Evolutionary conservation across 2,888 invertebrate genomes (phyloP), one percentile per base, ranked within the genome.

Genomic region (Quadriops clusia): DNA sequence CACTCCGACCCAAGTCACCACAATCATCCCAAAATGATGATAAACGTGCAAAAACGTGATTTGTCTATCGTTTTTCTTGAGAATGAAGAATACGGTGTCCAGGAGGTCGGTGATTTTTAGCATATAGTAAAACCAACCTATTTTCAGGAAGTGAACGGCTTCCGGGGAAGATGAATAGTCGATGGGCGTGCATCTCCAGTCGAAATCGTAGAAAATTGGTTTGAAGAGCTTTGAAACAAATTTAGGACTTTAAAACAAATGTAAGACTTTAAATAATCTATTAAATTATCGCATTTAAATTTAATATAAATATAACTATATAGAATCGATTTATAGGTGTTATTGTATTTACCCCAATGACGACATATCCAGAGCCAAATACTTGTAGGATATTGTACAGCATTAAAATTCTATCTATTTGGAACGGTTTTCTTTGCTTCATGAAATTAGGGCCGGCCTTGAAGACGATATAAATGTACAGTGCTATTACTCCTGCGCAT

Each of bases 21-120:
- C 18, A 0, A 79, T 71, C 85, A 90, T 87, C 1, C 82, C 81
- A 0, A 74, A 68, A 53, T 90, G 89, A 56, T 90, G 89, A 50
- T 87, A 87, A 4, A 87, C 74, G 50, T 90, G 89, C 15, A 90
- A 67, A 49, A 87, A 86, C 2, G 82, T 71, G 9, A 87, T 68
- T 62, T 90, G 89, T 35, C 72, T 75, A 41, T 76, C 69, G 51
- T 84, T 86, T 58, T 89, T 87, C 32, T 86, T 66, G 40, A 89
- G 58, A n/a, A 84, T 73, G 55, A 89, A 89, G 62, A 89, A 87
- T 37, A 79, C 74, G 41, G 84, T 84, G 50, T 85, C 84, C 1
- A 79, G 45, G 2, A 84, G 68, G 57, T 85, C 85, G 6, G 75
- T 49, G 7, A 83, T 53, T 60, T 85, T 85, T 26, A 77, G 63